A percentile compares a stretch with the other conserved stretches of the same genome.
These are phyloP conservation scores for Scelioninae gen. 1 DNA, from an alignment of 2,888 invertebrate genomes.

Conservation along the genomic window DNA sequence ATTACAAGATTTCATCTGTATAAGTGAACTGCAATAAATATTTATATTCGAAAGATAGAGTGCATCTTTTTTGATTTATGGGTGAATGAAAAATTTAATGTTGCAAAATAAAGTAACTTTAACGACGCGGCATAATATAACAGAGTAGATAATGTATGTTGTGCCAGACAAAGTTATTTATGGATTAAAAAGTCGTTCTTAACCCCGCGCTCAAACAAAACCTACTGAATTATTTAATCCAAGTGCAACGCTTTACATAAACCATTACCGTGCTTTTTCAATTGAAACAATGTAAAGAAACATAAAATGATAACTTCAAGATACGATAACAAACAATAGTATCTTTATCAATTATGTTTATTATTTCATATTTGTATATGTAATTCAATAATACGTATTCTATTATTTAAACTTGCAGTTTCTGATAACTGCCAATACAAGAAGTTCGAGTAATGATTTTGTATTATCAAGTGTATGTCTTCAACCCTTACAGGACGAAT, in stretches of 20 bases:
- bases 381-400: too few species aligned
- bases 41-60: background rate
- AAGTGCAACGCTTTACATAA: slow-evolving; percentile 16
- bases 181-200: slow-evolving; percentile 26
- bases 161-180: slow-evolving; percentile 5
- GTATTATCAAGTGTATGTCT: too few species aligned
- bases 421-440: too few species aligned
- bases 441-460: too few species aligned
- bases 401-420: too few species aligned
- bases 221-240: slow-evolving; percentile 14
- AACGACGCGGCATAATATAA: slow-evolving; percentile 19
- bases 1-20: background rate
- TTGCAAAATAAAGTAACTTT: slow-evolving; percentile 21
- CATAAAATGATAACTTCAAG: too few species aligned
- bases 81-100: slow-evolving; percentile 24
- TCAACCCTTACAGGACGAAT: too few species aligned
- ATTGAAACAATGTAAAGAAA: background rate
- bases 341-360: too few species aligned
- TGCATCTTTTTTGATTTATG: slow-evolving; percentile 20
- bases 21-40: background rate
- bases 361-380: too few species aligned
- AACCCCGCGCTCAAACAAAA: slow-evolving; percentile 4
- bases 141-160: slow-evolving; percentile 19
- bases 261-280: slow-evolving; percentile 9
- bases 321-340: too few species aligned